phyloP scores from a whole-genome alignment of 2,888 invertebrate species.

The Oxycera nigricornis region DNA sequence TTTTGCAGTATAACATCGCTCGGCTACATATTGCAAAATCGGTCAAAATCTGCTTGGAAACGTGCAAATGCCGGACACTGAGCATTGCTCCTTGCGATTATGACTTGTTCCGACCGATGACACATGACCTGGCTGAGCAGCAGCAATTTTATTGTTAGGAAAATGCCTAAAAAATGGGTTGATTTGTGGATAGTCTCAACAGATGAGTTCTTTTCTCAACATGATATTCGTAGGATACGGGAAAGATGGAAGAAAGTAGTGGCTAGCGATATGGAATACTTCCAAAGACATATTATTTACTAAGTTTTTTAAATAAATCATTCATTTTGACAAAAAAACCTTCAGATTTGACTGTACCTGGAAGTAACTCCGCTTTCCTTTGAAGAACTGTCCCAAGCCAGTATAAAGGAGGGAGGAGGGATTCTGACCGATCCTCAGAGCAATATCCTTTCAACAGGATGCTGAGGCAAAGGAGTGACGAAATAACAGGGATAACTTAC shows the following conservation, averaged over 20 bases:
- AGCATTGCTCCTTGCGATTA: not conserved
- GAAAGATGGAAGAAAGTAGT: not conserved
- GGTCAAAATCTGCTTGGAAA: constrained; percentile 6
- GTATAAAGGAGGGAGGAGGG: no score
- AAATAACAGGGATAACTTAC: no score
- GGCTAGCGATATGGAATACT: not conserved
- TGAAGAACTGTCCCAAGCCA: no score
- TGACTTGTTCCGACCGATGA: not conserved
- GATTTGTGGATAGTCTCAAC: not conserved
- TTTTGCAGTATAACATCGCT: not conserved
- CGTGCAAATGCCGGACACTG: not conserved
- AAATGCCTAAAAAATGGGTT: no score
- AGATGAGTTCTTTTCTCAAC: not conserved
- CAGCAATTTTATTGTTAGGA: no score
- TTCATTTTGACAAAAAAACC: not conserved
- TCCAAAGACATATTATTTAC: not conserved
- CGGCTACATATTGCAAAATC: no score
- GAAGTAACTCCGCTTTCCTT: no score
- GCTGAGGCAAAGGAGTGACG: no score
- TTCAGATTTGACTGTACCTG: no score
- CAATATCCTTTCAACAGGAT: no score
- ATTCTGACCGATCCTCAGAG: no score
- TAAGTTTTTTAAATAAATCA: not conserved
- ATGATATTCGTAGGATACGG: not conserved
- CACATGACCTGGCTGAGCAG: no score